A percentile compares a stretch with the other conserved stretches of the same genome.
phyloP scores from a whole-genome alignment of 2,888 invertebrate species.

The Phania funesta region DNA sequence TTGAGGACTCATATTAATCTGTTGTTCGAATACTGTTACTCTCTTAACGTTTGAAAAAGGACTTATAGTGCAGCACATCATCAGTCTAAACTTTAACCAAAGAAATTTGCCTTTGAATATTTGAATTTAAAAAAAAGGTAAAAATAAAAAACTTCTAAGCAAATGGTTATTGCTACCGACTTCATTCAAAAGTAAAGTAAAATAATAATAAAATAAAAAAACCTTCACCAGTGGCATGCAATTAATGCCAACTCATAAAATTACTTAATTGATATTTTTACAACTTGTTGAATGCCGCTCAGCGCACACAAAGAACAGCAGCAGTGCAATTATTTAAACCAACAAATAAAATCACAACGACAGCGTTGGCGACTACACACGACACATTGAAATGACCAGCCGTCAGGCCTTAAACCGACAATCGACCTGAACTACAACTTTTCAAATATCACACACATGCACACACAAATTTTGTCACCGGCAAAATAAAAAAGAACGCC shows the following conservation, averaged over 20 bases:
- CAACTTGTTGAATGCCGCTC: conserved; percentile 65
- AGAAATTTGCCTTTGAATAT: no score
- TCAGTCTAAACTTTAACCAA: no score
- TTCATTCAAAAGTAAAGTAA: conserved; percentile 8
- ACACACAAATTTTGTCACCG: neutral
- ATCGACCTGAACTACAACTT: neutral
- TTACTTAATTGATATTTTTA: conserved; percentile 66
- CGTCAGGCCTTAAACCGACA: neutral
- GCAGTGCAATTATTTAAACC: neutral
- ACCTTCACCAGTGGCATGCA: conserved; percentile 54
- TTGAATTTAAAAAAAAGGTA: neutral
- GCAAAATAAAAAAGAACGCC: neutral
- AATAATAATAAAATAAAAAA: neutral
- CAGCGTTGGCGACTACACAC: neutral
- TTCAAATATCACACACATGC: neutral
- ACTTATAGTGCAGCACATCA: no score
- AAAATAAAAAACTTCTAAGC: conserved; percentile 13
- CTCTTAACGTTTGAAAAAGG: no score
- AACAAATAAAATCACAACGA: neutral
- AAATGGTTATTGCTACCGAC: conserved; percentile 25
- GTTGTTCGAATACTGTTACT: no score
- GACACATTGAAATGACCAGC: neutral
- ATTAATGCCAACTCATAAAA: conserved; percentile 65
- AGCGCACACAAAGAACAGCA: conserved; percentile 12
- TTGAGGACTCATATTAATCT: no score